Evolutionary conservation across 2,888 invertebrate species (phyloP), one percentile per base, ranked within the genome.

Genomic region (Callimorpha dominula): DNA sequence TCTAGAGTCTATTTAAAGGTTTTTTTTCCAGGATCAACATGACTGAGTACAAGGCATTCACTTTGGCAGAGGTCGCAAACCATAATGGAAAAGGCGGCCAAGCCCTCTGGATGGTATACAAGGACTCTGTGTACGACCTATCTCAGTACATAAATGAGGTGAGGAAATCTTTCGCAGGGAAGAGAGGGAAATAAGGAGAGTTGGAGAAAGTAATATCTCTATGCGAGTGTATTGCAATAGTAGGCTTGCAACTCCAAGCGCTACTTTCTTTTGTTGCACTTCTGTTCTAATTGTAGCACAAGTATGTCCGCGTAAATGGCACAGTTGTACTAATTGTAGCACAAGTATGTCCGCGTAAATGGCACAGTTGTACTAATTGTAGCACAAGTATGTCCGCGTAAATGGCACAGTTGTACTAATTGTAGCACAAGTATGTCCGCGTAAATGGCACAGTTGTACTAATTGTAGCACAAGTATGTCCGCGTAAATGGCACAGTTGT

Each of bases 121-220:
- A 96, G 84, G 96, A 97, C 85, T 87, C 85, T 43, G 97, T 98
- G 6, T 98, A 97, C 86, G 97, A 98, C 90, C 96, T 97, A 79
- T 97, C 97, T 4, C 92, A 94, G 12, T 97, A 97, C 85, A 78
- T 97, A 0, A 85, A 95, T 11, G 95, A 97, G 92, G 97, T 97
- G 89, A 89, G 31, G 31, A 60, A 60, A 6, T 31, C 31, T 31
- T 60, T 31, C 31, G 31, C 31, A 31, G 31, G 31, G 31, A 31
- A 31, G 2, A 31, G 31, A 31, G 31, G 31, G 31, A 31, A 31
- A 31, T 31, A 31, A 31, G 31, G 0, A 52, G 17, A 17, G 17
- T 17, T 7, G 17, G 2, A 52, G 6, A 7, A 17, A 17, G 17
- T 17, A 6, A 31, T 31, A 31, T 31, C 31, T 31, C 31, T 31